Base-by-base conservation (phyloP, 2,888 invertebrate genomes). In the Diarsia dahlii region DNA sequence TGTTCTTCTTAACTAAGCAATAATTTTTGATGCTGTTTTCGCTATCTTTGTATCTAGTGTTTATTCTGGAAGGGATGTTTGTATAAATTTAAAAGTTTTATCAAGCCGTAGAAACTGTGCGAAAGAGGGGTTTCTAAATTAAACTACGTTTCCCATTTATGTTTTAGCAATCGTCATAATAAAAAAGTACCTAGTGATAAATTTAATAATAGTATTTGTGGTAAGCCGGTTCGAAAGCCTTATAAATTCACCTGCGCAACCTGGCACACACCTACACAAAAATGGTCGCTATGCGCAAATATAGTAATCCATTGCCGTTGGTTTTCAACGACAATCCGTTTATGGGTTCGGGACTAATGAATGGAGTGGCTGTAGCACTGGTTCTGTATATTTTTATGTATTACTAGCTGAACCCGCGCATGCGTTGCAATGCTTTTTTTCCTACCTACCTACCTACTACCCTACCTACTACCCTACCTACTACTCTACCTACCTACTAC, bases 191-290 rank as follows among this genome's bases (percentile, higher is more conserved):
- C 5, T 56, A 13, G 13, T 56, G 15, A 15, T 56, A 56, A 28
- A 28, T 48, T 13, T 48, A 48, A 48, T 48, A 48, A 15, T 28
- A 28, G 39, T 52, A 28, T n/a, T 39, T 39, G 13, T 73, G 39
- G 15, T 45, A 48, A 18, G 12, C 9, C 4, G 20, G 6, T 69
- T 66, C 9, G n/a, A 62, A 80, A 64, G 28, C 60, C 56, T 3
- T 76, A 62, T 18, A 62, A 63, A 72, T 66, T 54, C 68, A 69
- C 68, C 20, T 82, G 69, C 28, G 46, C 58, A 54, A 13, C 5
- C 20, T 20, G 23, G 5, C 23, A 23, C 68, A 23, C 68, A 23
- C 72, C 62, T 20, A 73, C 79, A 45, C 45, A 54, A 66, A 82
- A 67, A 54, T 71, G 9, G 80, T 34, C 56, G 23, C 56, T 60